phyloP scores from a whole-genome alignment of 2,113 vertebrate species.

The Aleadryas rufinucha region DNA sequence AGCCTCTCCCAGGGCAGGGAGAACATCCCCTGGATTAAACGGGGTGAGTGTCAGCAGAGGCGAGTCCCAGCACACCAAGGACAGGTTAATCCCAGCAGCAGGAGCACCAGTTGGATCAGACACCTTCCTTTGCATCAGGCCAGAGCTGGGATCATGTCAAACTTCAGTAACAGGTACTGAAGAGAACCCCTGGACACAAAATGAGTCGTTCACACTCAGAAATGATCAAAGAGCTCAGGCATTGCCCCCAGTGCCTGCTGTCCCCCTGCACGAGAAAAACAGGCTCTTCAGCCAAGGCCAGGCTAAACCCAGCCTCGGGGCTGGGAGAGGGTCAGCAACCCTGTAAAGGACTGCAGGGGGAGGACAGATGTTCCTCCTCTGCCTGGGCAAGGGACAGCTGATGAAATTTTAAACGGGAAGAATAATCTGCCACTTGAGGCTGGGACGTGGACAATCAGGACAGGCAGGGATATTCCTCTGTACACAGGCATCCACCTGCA shows the following conservation, averaged over 20 bases:
- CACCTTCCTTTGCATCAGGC: neutral
- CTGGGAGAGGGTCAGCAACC: neutral
- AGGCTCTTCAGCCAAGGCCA: neutral
- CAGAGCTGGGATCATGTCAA: neutral
- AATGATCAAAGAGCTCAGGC: neutral
- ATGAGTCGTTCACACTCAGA: rapidly evolving
- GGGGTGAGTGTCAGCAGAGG: rapidly evolving
- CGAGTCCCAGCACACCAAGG: neutral
- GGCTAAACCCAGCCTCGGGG: neutral
- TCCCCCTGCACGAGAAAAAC: neutral
- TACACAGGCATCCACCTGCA: neutral
- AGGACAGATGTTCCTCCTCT: neutral
- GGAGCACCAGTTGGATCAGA: neutral
- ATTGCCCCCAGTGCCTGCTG: neutral
- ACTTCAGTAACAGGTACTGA: neutral
- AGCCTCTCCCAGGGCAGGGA: neutral
- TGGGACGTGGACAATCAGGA: neutral
- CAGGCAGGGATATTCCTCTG: neutral
- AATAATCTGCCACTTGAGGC: neutral
- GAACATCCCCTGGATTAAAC: neutral
- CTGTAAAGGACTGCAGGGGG: neutral
- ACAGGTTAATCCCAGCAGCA: neutral
- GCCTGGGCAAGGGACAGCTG: neutral
- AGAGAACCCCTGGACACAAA: neutral
- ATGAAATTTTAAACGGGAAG: neutral